These are phyloP conservation scores for Columba guinea DNA, from an alignment of 2,797 vertebrate genomes.

Conservation along the genomic window DNA sequence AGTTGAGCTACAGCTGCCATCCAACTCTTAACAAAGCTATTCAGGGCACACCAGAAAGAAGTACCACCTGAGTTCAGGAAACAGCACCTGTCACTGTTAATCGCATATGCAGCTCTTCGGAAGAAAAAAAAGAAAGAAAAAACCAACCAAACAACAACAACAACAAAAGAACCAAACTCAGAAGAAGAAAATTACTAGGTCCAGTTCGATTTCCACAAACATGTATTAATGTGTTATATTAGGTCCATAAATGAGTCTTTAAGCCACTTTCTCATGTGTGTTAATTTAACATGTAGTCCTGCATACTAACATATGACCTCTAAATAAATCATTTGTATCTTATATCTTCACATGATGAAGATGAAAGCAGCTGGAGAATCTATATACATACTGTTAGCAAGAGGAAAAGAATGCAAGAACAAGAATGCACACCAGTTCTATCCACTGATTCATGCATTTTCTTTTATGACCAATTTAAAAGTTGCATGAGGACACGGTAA, in stretches of 20 bases:
- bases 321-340: neutral
- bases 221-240: neutral
- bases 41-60: neutral
- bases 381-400: neutral
- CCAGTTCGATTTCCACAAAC: neutral
- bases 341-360: neutral
- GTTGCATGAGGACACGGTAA: neutral
- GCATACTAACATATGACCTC: neutral
- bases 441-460: neutral
- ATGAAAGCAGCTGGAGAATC: neutral
- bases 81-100: neutral
- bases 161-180: too few relatives aligned
- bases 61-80: neutral
- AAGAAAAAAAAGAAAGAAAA: fast-evolving
- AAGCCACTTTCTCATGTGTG: neutral
- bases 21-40: neutral
- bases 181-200: neutral
- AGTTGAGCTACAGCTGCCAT: neutral
- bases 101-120: neutral
- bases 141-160: too few relatives aligned
- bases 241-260: neutral
- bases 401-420: neutral
- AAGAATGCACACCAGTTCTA: neutral
- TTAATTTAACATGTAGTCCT: neutral
- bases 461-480: neutral